Evolutionary conservation across 2,113 vertebrate genomes (phyloP).

Genomic region (Balaeniceps rex): DNA sequence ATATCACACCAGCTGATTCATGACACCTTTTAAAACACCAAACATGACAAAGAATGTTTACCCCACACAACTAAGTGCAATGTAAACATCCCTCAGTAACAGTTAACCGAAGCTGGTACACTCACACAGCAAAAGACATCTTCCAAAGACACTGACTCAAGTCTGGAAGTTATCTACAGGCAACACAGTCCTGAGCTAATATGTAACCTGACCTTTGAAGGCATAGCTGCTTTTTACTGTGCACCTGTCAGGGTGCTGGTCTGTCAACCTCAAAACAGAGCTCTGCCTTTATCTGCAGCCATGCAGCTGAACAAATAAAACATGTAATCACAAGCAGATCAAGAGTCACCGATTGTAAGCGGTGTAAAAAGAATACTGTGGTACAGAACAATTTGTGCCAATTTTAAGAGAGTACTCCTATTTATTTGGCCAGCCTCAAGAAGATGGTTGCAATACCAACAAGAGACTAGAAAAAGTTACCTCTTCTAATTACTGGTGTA

Average conservation of each 20-base stretch:
- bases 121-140: not conserved
- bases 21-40: not conserved
- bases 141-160: not conserved
- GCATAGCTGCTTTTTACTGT: not conserved
- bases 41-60: not conserved
- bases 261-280: not conserved
- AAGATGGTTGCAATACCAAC: conserved; percentile 16
- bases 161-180: not conserved
- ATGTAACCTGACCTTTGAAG: not conserved
- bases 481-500: conserved; percentile 5
- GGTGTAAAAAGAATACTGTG: conserved; percentile 25
- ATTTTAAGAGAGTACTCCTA: conserved; percentile 45
- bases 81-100: not conserved
- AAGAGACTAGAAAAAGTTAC: conserved; percentile 6
- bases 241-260: not conserved
- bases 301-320: conserved; percentile 10
- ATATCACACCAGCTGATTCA: not conserved
- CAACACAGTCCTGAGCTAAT: not conserved
- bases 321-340: not conserved
- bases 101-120: not conserved
- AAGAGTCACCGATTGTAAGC: not conserved
- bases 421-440: conserved; percentile 9
- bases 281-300: not conserved
- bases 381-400: conserved; percentile 31
- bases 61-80: not conserved